Percentiles rank a stretch among this genome's conserved stretches.
These are phyloP conservation scores for Parauchenoglanis punctatus DNA, from an alignment of 2,797 vertebrate genomes.

Conservation along the genomic window DNA sequence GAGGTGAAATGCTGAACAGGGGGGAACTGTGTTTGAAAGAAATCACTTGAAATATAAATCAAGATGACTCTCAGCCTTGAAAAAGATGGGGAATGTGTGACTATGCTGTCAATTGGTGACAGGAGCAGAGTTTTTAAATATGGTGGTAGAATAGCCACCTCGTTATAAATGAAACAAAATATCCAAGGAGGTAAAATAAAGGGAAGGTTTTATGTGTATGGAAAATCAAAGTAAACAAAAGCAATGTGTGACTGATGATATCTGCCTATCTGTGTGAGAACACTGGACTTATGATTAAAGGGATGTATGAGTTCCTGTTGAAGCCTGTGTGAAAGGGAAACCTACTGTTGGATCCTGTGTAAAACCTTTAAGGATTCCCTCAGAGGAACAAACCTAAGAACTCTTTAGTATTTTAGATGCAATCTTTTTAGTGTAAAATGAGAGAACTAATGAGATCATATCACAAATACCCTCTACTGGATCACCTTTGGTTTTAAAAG, in stretches of 20 bases:
- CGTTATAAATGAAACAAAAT: constrained; percentile 53
- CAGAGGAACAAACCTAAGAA: background rate
- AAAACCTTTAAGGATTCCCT: background rate
- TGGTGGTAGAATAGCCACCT: constrained; percentile 36
- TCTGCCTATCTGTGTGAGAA: constrained; percentile 14
- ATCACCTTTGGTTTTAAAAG: constrained; percentile 69
- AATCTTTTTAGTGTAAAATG: background rate
- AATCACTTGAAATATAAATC: constrained; percentile 51
- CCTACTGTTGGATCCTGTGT: background rate
- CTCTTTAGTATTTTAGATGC: background rate
- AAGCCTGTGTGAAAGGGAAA: background rate
- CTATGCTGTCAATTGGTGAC: constrained; percentile 48
- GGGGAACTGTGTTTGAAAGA: constrained; percentile 45
- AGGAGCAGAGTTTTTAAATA: constrained; percentile 48
- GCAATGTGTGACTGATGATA: constrained; percentile 29
- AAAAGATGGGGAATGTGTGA: constrained; percentile 54
- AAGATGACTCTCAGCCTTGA: constrained; percentile 49
- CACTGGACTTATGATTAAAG: background rate
- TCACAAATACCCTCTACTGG: constrained; percentile 46
- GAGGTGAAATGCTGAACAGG: constrained; percentile 56
- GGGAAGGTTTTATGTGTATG: background rate
- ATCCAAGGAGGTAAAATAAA: constrained; percentile 3
- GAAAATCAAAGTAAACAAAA: constrained; percentile 45
- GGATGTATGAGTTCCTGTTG: background rate
- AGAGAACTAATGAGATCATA: background rate